Conservation (phyloP, 2,113 vertebrate genomes). For the Geococcyx californianus region DNA sequence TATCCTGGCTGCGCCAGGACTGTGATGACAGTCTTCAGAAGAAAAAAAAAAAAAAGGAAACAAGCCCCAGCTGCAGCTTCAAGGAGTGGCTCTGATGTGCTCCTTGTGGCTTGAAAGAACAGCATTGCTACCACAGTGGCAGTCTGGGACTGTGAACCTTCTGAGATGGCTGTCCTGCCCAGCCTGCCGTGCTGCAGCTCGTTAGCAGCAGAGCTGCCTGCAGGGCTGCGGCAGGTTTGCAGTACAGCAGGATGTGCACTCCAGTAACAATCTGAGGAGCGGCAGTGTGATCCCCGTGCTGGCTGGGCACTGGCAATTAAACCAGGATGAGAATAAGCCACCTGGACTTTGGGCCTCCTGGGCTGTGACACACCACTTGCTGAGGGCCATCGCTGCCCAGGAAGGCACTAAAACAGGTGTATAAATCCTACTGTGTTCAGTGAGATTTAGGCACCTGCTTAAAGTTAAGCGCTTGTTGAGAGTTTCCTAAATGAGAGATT, state of each 20-base stretch:
- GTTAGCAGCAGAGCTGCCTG: neutral
- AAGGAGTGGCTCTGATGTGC: neutral
- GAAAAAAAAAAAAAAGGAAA: neutral
- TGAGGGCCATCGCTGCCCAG: neutral
- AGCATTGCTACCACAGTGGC: neutral
- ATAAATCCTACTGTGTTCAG: slow-evolving; percentile 6
- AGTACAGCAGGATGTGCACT: neutral
- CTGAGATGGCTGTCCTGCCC: neutral
- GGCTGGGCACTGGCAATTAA: neutral
- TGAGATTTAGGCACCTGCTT: slow-evolving; percentile 59
- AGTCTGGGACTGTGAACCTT: neutral
- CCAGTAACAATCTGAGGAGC: neutral
- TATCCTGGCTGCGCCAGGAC: neutral
- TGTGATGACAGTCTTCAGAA: neutral
- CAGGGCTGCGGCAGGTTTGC: neutral
- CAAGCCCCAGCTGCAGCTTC: neutral
- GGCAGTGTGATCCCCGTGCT: neutral
- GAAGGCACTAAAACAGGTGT: slow-evolving; percentile 26
- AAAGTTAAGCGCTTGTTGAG: slow-evolving; percentile 45
- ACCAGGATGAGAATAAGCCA: neutral
- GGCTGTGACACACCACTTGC: neutral
- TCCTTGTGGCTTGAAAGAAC: neutral
- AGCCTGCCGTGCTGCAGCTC: neutral
- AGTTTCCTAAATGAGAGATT: slow-evolving; percentile 37
- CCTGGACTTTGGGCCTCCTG: neutral